Base-by-base conservation (phyloP, 2,888 invertebrate genomes). In the Baronia brevicornis region DNA sequence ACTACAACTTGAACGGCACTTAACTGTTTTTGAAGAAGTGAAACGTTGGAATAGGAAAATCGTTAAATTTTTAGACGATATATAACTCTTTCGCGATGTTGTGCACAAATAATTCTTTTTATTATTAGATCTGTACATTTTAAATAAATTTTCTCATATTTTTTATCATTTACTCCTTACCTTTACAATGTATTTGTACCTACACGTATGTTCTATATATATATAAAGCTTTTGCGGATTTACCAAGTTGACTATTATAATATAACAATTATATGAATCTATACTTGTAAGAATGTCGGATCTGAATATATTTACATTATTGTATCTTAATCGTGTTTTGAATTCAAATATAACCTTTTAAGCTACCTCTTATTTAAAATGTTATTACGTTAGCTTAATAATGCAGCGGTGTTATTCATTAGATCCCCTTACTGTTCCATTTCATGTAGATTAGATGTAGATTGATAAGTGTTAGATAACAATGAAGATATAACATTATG, bases 161-260 rank as follows among this genome's bases (percentile, higher is more conserved):
- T 78, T 79, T 57, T 75, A 73, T 75, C 48, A 38, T 75, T 79
- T 77, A 77, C 71, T 66, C 77, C 69, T 62, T 66, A 68, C 65
- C 72, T 56, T 72, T 51, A 64, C 59, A 62, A 62, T 54, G 51
- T 68, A 64, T 54, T 60, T 53, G 51, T 61, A 61, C 53, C 33
- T 44, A 42, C 34, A 43, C 36, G 35, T 46, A 49, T 36, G 38
- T 46, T 41, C 35, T 35, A 51, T 43, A 40, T 54, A 41, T 30
- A 15, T 66, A 64, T 48, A 70, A 77, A 75, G 79, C 78, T 79
- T 80, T 73, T 79, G 70, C 59, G 71, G 73, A 70, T 82, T 75
- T 82, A 82, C 78, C 65, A 78, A 79, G 82, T 84, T 84, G 77
- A 80, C 71, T 80, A 78, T 72, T 79, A 64, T 57, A 59, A 69